A percentile compares a stretch with the other conserved stretches of the same genome.
Evolutionary conservation across 2,113 vertebrate genomes (phyloP).

Genomic region (Coreoperca whiteheadi): DNA sequence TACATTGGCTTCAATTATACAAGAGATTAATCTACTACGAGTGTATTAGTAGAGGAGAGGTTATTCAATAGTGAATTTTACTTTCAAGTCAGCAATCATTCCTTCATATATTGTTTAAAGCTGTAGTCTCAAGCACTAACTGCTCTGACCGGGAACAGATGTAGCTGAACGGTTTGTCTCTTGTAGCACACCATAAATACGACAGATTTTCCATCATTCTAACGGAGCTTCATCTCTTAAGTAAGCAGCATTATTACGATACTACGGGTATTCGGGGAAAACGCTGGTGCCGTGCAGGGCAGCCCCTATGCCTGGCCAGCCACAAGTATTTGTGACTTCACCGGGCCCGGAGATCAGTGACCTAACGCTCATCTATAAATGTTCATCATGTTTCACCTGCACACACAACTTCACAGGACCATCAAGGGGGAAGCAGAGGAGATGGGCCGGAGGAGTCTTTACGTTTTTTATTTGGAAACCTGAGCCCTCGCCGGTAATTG

Average conservation of each 20-base stretch:
- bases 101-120: not conserved
- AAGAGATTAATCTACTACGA: not conserved
- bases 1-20: not conserved
- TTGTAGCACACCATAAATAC: not conserved
- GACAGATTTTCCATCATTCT: conserved; percentile 28
- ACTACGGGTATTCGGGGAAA: conserved; percentile 7
- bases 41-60: not conserved
- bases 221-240: not conserved
- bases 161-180: conserved; percentile 4
- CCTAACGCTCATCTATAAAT: conserved; percentile 28
- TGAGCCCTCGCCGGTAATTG: conserved; percentile 77
- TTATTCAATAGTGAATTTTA: not conserved
- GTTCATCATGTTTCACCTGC: conserved; percentile 66
- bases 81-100: not conserved
- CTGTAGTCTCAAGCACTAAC: conserved; percentile 1
- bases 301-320: conserved; percentile 25
- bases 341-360: conserved; percentile 42
- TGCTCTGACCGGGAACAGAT: conserved; percentile 15
- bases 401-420: conserved; percentile 65
- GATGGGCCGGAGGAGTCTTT: conserved; percentile 67
- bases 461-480: conserved; percentile 82
- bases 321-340: conserved; percentile 45
- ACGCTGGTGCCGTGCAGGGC: not conserved
- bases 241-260: conserved; percentile 28
- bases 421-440: conserved; percentile 60